These are phyloP conservation scores for Selene dorsalis DNA, from an alignment of 2,797 vertebrate species.

Conservation along the genomic window DNA sequence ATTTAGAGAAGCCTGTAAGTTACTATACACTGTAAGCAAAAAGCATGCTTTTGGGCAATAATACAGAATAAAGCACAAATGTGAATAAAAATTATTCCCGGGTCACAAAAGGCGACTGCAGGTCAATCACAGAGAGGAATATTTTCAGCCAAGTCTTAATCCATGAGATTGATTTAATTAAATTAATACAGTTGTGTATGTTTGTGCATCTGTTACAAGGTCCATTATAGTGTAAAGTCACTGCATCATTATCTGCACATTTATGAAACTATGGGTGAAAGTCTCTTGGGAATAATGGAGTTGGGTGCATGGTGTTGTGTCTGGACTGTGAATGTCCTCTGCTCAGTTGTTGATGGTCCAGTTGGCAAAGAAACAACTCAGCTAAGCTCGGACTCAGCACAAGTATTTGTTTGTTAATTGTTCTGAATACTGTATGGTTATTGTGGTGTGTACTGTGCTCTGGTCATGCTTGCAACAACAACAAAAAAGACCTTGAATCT, in stretches of 20 bases:
- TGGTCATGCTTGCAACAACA: too few species aligned
- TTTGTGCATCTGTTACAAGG: too few species aligned
- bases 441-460: too few species aligned
- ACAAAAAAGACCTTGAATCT: too few species aligned
- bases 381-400: conserved; percentile 22
- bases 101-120: not conserved
- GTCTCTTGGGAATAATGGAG: not conserved
- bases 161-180: not conserved
- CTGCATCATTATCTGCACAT: not conserved
- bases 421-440: too few species aligned
- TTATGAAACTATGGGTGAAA: not conserved
- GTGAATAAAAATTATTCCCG: not conserved
- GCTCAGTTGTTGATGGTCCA: conserved; percentile 16
- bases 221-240: not conserved
- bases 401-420: too few species aligned
- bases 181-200: not conserved
- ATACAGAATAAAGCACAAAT: too few species aligned
- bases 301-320: not conserved
- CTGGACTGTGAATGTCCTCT: not conserved
- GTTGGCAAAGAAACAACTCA: conserved; percentile 10
- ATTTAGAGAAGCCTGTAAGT: too few species aligned
- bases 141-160: not conserved
- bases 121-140: not conserved
- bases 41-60: too few species aligned
- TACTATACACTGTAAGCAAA: too few species aligned